These are phyloP conservation scores for Lasaia peninsularis DNA, from an alignment of 1,140 invertebrate species.

Conservation along the genomic window DNA sequence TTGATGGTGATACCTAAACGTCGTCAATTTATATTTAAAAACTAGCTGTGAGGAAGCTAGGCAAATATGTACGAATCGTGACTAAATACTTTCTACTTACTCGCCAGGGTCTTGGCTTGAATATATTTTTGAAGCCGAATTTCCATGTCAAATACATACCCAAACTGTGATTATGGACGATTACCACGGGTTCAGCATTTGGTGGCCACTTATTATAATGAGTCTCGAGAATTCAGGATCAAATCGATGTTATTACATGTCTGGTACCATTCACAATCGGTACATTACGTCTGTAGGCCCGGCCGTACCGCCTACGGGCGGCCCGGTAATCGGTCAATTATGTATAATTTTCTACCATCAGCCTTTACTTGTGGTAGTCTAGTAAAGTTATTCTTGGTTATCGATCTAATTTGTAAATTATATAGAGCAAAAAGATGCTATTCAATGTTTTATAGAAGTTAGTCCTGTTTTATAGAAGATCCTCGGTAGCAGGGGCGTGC, in stretches of 20 bases:
- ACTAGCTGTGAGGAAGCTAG: too few species aligned
- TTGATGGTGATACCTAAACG: too few species aligned
- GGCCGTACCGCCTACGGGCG: constrained; percentile 54
- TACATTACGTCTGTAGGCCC: constrained; percentile 51
- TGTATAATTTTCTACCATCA: constrained; percentile 74
- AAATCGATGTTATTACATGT: constrained; percentile 71
- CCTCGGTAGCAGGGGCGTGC: too few species aligned
- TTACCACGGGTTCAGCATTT: constrained; percentile 61
- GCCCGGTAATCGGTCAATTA: constrained; percentile 68
- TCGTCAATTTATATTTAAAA: too few species aligned
- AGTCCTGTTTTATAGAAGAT: too few species aligned
- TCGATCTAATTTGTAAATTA: constrained; percentile 71
- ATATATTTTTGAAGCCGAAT: too few species aligned
- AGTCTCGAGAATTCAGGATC: constrained; percentile 63
- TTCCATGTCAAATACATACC: background rate
- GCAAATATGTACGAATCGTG: too few species aligned
- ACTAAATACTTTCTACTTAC: too few species aligned
- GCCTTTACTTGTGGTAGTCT: constrained; percentile 61
- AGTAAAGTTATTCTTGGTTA: constrained; percentile 50
- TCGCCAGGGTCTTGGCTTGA: too few species aligned
- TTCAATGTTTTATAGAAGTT: constrained; percentile 22
- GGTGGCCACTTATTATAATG: constrained; percentile 73
- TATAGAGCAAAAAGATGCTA: constrained; percentile 26
- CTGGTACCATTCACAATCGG: constrained; percentile 69
- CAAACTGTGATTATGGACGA: constrained; percentile 59